These are phyloP conservation scores for Oppia nitens DNA, from an alignment of 1,140 invertebrate species.

Conservation along the genomic window DNA sequence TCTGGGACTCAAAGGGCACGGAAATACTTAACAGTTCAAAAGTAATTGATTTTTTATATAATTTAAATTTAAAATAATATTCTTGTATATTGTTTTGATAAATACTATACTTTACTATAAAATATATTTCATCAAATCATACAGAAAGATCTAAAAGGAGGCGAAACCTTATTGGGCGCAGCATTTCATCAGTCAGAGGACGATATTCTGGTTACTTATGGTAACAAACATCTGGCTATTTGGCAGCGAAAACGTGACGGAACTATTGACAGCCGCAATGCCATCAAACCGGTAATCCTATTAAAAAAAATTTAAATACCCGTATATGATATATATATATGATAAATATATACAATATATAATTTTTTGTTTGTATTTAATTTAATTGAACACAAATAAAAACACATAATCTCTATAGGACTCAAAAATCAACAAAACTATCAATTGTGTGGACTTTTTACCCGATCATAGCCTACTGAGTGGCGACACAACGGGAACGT, in stretches of 20 bases:
- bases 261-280: constrained; percentile 4
- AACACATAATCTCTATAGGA: too few species aligned
- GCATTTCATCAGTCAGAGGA: constrained; percentile 84
- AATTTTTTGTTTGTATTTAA: too few species aligned
- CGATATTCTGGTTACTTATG: constrained; percentile 78
- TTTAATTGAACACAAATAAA: too few species aligned
- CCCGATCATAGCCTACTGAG: constrained; percentile 83
- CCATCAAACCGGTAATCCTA: background rate
- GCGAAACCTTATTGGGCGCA: constrained; percentile 60
- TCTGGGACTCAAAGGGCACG: constrained; percentile 1
- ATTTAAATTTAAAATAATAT: constrained; percentile 9
- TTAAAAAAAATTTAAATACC: background rate
- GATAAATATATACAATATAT: background rate
- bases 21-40: background rate
- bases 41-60: background rate
- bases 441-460: constrained; percentile 61
- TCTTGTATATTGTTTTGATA: too few species aligned
- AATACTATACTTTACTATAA: too few species aligned
- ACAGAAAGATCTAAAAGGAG: constrained; percentile 46
- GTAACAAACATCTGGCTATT: constrained; percentile 69
- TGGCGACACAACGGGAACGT: constrained; percentile 81
- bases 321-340: too few species aligned
- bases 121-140: too few species aligned
- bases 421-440: constrained; percentile 26
- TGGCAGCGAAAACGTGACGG: constrained; percentile 7